Conservation (phyloP, 2,113 vertebrate genomes). For the Vidua macroura region DNA sequence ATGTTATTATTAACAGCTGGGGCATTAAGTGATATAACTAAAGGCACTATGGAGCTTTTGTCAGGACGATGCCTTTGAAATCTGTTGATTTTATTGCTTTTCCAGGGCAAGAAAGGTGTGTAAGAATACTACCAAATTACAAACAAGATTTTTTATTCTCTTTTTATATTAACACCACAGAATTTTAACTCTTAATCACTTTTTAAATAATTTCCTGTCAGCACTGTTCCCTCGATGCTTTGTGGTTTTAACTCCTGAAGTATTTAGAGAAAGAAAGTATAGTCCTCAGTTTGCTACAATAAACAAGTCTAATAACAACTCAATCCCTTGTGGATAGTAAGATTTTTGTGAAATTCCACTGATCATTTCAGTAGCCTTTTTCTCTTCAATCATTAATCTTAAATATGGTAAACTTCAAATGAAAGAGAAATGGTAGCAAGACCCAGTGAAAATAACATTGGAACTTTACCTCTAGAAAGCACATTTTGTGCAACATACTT, state of each 20-base stretch:
- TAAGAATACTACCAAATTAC: neutral
- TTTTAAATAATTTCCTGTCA: neutral
- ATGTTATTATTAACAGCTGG: neutral
- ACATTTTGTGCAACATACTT: neutral
- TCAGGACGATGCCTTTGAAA: neutral
- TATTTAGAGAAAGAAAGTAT: neutral
- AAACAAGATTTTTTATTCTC: neutral
- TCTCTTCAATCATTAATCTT: neutral
- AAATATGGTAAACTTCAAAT: neutral
- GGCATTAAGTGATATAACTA: neutral
- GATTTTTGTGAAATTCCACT: neutral
- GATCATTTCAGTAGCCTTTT: neutral
- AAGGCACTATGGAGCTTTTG: neutral
- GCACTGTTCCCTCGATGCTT: neutral
- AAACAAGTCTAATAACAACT: neutral
- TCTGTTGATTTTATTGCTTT: neutral
- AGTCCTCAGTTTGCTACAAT: neutral
- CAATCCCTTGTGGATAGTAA: accelerated
- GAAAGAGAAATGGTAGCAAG: neutral
- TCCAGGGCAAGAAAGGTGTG: neutral
- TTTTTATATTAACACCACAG: neutral
- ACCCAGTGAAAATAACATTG: neutral
- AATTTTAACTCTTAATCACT: neutral
- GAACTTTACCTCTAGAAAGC: neutral
- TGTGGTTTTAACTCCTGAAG: neutral